Conservation (phyloP, 2,797 vertebrate species). For the Muraenolepis orangiensis region DNA sequence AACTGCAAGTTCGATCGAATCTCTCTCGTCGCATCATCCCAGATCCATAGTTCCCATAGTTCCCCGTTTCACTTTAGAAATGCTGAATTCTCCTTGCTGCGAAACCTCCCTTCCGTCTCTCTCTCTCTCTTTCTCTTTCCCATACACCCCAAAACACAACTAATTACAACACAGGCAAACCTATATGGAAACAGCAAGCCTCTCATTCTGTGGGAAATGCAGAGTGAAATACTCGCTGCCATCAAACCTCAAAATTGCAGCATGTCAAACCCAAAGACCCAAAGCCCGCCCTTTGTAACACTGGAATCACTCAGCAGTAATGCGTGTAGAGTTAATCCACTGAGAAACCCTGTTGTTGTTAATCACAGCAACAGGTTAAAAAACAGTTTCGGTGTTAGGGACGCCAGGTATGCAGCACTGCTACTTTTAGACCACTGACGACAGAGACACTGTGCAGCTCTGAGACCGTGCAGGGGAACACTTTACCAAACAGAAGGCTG, state of each 20-base stretch:
- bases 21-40: constrained; percentile 21
- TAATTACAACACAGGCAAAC: constrained; percentile 75
- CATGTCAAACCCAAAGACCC: constrained; percentile 48
- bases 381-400: constrained; percentile 46
- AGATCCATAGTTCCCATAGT: constrained; percentile 49
- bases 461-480: constrained; percentile 38
- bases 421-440: constrained; percentile 52
- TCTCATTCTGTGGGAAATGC: constrained; percentile 69
- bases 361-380: constrained; percentile 45
- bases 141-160: constrained; percentile 44
- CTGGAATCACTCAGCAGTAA: constrained; percentile 50
- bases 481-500: constrained; percentile 47
- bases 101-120: constrained; percentile 46
- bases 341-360: constrained; percentile 56
- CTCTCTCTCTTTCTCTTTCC: constrained; percentile 50
- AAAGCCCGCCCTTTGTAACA: constrained; percentile 46
- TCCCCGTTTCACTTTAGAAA: constrained; percentile 29
- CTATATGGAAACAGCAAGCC: constrained; percentile 66
- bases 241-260: constrained; percentile 77
- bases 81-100: constrained; percentile 38
- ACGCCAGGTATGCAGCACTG: constrained; percentile 40
- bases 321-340: constrained; percentile 46
- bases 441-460: constrained; percentile 40
- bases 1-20: constrained; percentile 27
- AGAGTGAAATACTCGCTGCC: constrained; percentile 66